phyloP scores from a whole-genome alignment of 2,888 invertebrate genomes.

The Synergus itoensis region DNA sequence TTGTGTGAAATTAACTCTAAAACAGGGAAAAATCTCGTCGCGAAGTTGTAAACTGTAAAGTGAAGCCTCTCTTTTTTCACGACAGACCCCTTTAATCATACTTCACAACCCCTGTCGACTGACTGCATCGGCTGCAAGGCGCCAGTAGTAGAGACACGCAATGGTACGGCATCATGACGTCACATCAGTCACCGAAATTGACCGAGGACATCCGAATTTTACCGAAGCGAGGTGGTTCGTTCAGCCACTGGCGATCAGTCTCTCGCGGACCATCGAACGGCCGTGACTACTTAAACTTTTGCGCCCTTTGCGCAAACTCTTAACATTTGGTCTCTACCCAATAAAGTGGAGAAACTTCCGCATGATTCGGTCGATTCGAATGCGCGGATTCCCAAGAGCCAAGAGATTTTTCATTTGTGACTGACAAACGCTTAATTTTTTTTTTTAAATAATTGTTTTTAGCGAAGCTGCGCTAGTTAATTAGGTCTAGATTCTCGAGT shows the following conservation, averaged over 20 bases:
- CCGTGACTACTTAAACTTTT: conserved; percentile 51
- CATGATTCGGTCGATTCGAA: conserved; percentile 29
- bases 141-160: conserved; percentile 75
- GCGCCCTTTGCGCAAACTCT: not conserved
- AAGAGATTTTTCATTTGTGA: not conserved
- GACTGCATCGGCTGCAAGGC: conserved; percentile 60
- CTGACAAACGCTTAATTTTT: not conserved
- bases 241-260: conserved; percentile 59
- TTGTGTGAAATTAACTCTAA: conserved; percentile 7
- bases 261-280: conserved; percentile 58
- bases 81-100: conserved; percentile 50
- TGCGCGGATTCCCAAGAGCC: not conserved
- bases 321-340: not conserved
- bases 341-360: not conserved
- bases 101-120: conserved; percentile 42
- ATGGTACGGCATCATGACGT: conserved; percentile 75
- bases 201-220: conserved; percentile 54
- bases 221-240: conserved; percentile 63
- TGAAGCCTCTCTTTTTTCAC: conserved; percentile 44
- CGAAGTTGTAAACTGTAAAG: not conserved
- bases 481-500: conserved; percentile 10
- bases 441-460: not conserved
- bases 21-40: conserved; percentile 7
- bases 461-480: not conserved
- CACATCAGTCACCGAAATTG: conserved; percentile 55